Base-by-base conservation (phyloP, 2,888 invertebrate species). In the Disparrhopalites patrizii region DNA sequence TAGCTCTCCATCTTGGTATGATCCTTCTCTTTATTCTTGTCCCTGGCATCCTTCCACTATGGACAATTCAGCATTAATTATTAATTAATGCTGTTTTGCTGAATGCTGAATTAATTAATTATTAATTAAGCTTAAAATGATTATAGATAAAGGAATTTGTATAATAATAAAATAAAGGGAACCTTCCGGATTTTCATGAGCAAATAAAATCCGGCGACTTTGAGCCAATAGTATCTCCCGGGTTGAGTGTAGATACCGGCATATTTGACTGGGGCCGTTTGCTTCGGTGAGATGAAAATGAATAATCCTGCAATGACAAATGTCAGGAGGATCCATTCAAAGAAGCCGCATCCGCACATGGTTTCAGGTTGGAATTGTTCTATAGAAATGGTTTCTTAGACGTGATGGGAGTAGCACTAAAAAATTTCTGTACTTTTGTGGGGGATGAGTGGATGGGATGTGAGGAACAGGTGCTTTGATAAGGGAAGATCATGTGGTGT, bases 201-300 rank as follows among this genome's bases (percentile, higher is more conserved):
- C 13, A 80, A 71, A 3, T 81, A 80, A 72, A 87, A 85, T 15
- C 81, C 38, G 0, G 77, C 78, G 78, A 85, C 86, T 78, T 88
- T 87, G 31, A 86, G 58, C 68, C 81, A 82, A 77, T 84, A 87
- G 84, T 85, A 87, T 78, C 83, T 85, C 27, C 86, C 86, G 0
- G 83, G 83, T 67, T 82, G 83, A 0, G 81, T 79, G 76, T 87
- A 87, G 0, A 87, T 78, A 1, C 84, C 85, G 47, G 84, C 81
- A 58, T 86, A 83, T 5, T 84, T 83, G 52, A 81, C 67, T n/a
- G 77, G 77, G 62, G 77, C 76, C n/a, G 60, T 68, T 38, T 62
- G 65, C 10, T 66, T 62, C 13, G 70, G 65, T 31, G 56, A 60
- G 10, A 68, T 28, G 25, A 58, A 63, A 25, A 62, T 28, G 8